Evolutionary conservation across 2,888 invertebrate species (phyloP).

Genomic region (Andrena praecox): DNA sequence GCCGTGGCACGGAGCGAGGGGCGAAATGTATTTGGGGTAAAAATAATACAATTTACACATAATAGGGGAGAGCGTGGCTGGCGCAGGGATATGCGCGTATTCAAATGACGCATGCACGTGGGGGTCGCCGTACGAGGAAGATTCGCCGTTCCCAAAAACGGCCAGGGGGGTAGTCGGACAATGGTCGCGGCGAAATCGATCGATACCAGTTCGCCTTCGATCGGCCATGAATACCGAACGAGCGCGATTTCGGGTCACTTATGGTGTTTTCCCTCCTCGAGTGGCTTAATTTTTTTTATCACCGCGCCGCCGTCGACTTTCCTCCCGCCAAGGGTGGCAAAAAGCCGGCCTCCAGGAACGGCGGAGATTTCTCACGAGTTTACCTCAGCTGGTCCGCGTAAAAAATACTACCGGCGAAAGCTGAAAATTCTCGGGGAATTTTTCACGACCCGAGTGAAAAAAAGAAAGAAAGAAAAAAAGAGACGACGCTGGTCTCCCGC

Average conservation of each 20-base stretch:
- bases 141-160: slow-evolving; percentile 50
- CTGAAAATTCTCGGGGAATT: slow-evolving; percentile 39
- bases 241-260: slow-evolving; percentile 69
- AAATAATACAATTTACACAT: slow-evolving; percentile 85
- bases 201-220: slow-evolving; percentile 75
- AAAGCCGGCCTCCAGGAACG: slow-evolving; percentile 16
- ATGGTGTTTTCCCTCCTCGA: slow-evolving; percentile 55
- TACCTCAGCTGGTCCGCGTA: slow-evolving; percentile 67
- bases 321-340: slow-evolving; percentile 46
- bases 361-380: slow-evolving; percentile 67
- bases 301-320: slow-evolving; percentile 9
- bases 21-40: slow-evolving; percentile 84
- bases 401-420: slow-evolving; percentile 56
- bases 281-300: slow-evolving; percentile 20
- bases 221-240: slow-evolving; percentile 76
- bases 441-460: slow-evolving; percentile 19
- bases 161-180: slow-evolving; percentile 49
- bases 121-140: slow-evolving; percentile 56
- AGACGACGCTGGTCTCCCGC: background rate
- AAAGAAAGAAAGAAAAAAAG: background rate
- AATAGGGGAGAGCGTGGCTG: slow-evolving; percentile 78
- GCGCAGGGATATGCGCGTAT: slow-evolving; percentile 73
- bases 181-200: slow-evolving; percentile 65
- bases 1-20: slow-evolving; percentile 71
- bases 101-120: slow-evolving; percentile 79